Percentiles rank a stretch among this genome's conserved stretches.
These are phyloP conservation scores for Musca domestica DNA, from an alignment of 1,140 invertebrate species.

Conservation along the genomic window DNA sequence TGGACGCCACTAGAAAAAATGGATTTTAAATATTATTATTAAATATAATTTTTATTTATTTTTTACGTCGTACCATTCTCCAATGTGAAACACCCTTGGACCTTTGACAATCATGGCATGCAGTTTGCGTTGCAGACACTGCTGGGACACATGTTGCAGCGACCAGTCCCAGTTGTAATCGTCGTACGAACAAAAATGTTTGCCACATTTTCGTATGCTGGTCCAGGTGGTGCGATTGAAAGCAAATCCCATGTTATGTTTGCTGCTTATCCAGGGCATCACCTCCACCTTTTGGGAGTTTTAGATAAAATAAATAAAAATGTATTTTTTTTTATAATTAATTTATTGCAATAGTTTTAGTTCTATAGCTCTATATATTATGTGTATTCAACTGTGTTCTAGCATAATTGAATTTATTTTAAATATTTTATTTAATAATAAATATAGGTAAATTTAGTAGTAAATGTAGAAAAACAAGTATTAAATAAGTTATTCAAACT, in stretches of 20 bases:
- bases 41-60: background rate
- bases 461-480: too few species aligned
- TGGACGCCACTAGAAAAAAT: conserved; percentile 81
- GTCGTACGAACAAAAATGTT: conserved; percentile 93
- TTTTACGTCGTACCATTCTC: conserved; percentile 78
- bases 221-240: conserved; percentile 86
- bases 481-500: too few species aligned
- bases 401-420: too few species aligned
- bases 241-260: conserved; percentile 99
- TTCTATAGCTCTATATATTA: too few species aligned
- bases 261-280: conserved; percentile 92
- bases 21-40: background rate
- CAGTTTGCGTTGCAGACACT: conserved; percentile 77
- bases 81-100: conserved; percentile 95
- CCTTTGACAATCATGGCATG: conserved; percentile 84
- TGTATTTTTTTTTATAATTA: background rate
- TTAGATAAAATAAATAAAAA: too few species aligned
- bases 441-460: too few species aligned
- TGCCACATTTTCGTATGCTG: conserved; percentile 76
- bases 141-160: conserved; percentile 85
- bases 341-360: background rate
- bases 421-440: too few species aligned
- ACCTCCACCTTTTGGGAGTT: conserved; percentile 73
- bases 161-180: conserved; percentile 99
- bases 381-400: too few species aligned